Evolutionary conservation across 2,888 invertebrate species (phyloP), one percentile per base, ranked within the genome.

Genomic region (Malthinus seriepunctatus): DNA sequence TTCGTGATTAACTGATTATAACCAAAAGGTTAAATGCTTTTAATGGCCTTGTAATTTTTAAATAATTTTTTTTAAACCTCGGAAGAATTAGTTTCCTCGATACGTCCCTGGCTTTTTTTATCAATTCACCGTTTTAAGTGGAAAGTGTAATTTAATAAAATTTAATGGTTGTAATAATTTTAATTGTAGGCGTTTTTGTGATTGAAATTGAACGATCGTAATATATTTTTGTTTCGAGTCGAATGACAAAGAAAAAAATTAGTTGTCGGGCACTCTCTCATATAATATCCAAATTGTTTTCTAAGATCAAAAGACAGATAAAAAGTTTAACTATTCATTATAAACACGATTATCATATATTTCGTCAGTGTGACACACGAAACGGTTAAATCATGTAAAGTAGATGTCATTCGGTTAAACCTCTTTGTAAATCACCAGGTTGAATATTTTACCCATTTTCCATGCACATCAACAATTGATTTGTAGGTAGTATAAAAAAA

Each of bases 301-400:
- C 67, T 69, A 63, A 63, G 69, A 69, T 69, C 63, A 67, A 67
- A 66, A 69, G 67, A 70, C 67, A 70, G 71, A 70, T 68, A 67
- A 70, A 76, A 76, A 76, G 73, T 76, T 76, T 73, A 68, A 71
- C 74, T 73, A 74, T 76, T 76, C 72, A 70, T 76, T 73, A 71
- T 66, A 67, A 69, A 70, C 66, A 74, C 74, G 75, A 76, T 76
- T 76, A 75, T 74, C 76, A 74, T 76, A 76, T 76, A 76, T 76
- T 72, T 71, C 72, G 69, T 70, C 72, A 70, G 73, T 72, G 75
- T 76, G 76, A 76, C 76, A 76, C 72, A 69, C 69, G 69, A 69
- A 76, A 76, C 68, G 73, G 74, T 70, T 68, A 70, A 73, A 75
- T 76, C 76, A 76, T 76, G 76, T 76, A 76, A 76, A 76, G 72